These are phyloP conservation scores for Zophobas morio DNA, from an alignment of 1,140 invertebrate species.

Conservation along the genomic window DNA sequence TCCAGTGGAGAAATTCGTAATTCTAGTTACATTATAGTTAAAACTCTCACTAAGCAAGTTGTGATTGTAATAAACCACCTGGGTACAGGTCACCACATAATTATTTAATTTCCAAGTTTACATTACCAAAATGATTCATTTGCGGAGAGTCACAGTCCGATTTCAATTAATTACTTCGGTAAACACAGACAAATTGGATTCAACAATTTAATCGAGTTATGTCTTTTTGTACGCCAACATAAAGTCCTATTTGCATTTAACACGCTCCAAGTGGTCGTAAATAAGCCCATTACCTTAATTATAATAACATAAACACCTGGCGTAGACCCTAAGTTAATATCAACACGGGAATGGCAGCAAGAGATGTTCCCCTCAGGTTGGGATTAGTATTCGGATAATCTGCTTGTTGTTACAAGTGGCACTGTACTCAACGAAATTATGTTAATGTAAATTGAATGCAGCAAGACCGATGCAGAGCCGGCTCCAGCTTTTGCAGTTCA, in stretches of 20 bases:
- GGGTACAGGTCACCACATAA: neutral
- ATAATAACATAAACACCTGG: conserved; percentile 51
- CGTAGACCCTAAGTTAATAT: conserved; percentile 47
- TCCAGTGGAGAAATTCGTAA: too few species aligned
- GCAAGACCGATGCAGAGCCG: conserved; percentile 11
- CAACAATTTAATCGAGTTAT: conserved; percentile 41
- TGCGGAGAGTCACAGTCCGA: conserved; percentile 29
- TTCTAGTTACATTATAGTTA: too few species aligned
- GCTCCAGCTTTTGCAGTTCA: conserved; percentile 6
- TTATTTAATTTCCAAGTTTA: conserved; percentile 22
- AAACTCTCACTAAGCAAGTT: too few species aligned
- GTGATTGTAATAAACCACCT: neutral
- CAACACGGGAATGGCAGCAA: conserved; percentile 35
- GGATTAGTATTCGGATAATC: conserved; percentile 47
- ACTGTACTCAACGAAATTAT: conserved; percentile 39
- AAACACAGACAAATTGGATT: conserved; percentile 40
- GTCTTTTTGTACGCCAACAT: conserved; percentile 35
- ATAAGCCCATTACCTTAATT: conserved; percentile 50
- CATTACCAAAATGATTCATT: conserved; percentile 14
- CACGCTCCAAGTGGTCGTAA: conserved; percentile 45
- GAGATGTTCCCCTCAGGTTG: conserved; percentile 33
- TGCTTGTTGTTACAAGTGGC: conserved; percentile 50
- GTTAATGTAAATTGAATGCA: conserved; percentile 45
- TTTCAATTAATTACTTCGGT: conserved; percentile 41
- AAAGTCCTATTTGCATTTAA: conserved; percentile 44